A percentile compares a stretch with the other conserved stretches of the same genome.
Evolutionary conservation across 2,113 vertebrate species (phyloP).

Genomic region (Nothocercus nigrocapillus): DNA sequence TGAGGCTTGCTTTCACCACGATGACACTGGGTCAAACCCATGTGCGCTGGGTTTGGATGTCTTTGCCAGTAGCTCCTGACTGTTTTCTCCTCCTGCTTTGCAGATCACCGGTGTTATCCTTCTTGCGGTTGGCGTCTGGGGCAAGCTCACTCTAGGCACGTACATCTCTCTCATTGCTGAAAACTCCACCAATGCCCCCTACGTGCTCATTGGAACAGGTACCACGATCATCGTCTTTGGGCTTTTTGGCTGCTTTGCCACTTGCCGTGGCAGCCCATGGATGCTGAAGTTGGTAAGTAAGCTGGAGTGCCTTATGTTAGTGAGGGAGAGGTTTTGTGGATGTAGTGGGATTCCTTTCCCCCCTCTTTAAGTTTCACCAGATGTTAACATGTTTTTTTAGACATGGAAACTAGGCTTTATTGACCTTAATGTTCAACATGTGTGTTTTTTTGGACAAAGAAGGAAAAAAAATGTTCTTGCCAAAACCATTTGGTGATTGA

Average conservation of each 20-base stretch:
- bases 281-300: slow-evolving; percentile 97
- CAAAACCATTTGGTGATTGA: background rate
- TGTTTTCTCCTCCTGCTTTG: background rate
- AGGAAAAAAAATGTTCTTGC: background rate
- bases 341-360: background rate
- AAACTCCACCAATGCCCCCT: slow-evolving; percentile 98
- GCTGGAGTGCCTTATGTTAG: background rate
- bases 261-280: slow-evolving; percentile 98
- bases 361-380: background rate
- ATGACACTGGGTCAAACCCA: background rate
- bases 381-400: background rate
- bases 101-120: slow-evolving; percentile 98
- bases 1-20: background rate
- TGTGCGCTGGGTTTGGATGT: background rate
- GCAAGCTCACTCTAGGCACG: slow-evolving; percentile 95
- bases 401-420: background rate
- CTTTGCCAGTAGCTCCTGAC: background rate
- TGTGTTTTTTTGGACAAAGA: background rate
- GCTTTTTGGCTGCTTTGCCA: slow-evolving; percentile 97
- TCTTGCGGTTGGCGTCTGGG: slow-evolving; percentile 96
- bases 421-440: background rate
- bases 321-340: background rate
- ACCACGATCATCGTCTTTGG: slow-evolving; percentile 97
- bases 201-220: slow-evolving; percentile 96
- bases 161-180: slow-evolving; percentile 98